A percentile compares a stretch with the other conserved stretches of the same genome.
These are phyloP conservation scores for Natrix natrix DNA, from an alignment of 2,797 vertebrate species.

Conservation along the genomic window DNA sequence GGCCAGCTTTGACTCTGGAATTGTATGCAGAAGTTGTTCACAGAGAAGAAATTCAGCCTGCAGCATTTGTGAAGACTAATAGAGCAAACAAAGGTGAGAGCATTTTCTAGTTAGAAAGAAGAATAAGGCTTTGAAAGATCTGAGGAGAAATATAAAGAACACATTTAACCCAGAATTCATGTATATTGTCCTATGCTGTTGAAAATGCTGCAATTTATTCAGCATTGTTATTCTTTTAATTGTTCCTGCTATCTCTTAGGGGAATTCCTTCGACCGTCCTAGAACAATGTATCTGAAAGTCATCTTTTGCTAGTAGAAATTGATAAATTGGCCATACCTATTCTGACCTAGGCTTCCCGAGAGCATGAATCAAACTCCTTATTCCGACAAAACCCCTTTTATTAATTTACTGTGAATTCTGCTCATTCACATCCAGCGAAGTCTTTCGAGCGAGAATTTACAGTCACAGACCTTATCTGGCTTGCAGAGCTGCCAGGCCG, in stretches of 20 bases:
- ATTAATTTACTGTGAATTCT: too few relatives aligned
- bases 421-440: too few relatives aligned
- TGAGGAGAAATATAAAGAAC: neutral
- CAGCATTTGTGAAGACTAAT: neutral
- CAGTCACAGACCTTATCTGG: too few relatives aligned
- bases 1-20: neutral
- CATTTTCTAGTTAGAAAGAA: neutral
- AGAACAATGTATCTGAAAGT: neutral
- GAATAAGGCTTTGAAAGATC: neutral
- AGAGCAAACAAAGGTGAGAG: neutral
- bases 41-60: neutral
- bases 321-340: neutral
- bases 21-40: conserved; percentile 5
- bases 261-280: neutral
- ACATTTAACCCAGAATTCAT: neutral
- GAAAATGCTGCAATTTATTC: neutral
- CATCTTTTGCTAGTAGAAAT: neutral
- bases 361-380: too few relatives aligned
- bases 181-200: neutral
- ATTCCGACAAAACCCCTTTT: too few relatives aligned
- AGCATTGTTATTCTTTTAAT: neutral
- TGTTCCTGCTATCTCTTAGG: neutral
- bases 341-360: too few relatives aligned
- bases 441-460: too few relatives aligned
- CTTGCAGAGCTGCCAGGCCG: too few relatives aligned